phyloP scores from a whole-genome alignment of 2,113 vertebrate species.

The Taxidea taxus region DNA sequence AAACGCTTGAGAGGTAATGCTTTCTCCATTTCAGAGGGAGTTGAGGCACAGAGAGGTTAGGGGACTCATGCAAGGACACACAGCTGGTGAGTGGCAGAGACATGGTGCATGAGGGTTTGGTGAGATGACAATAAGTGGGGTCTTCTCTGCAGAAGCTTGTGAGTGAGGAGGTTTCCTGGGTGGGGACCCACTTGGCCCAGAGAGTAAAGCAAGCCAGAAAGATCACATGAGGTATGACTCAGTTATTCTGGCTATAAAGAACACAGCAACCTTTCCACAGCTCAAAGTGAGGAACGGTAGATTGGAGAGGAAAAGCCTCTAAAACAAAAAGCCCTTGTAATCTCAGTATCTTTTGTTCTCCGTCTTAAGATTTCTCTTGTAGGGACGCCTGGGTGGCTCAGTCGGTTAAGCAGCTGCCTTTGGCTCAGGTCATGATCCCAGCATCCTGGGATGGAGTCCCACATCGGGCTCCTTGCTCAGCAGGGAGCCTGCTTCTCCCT shows the following conservation, averaged over 20 bases:
- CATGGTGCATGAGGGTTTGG: background rate
- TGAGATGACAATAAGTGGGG: background rate
- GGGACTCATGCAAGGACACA: background rate
- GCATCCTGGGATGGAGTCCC: too few relatives aligned
- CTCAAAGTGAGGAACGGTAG: background rate
- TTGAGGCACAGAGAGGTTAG: background rate
- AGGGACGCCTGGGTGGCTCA: too few relatives aligned
- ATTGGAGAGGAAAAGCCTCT: background rate
- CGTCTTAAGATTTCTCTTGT: background rate
- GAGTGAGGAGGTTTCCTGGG: conserved; percentile 83
- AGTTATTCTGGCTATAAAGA: background rate
- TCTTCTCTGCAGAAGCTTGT: conserved; percentile 72
- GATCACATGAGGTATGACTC: conserved; percentile 62
- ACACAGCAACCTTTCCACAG: background rate
- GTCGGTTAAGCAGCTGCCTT: too few relatives aligned
- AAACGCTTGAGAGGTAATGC: background rate
- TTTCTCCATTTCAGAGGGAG: background rate
- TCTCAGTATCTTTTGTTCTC: background rate
- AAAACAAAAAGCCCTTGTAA: background rate
- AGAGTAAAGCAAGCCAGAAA: conserved; percentile 85
- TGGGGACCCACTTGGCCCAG: conserved; percentile 87
- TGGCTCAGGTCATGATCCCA: too few relatives aligned
- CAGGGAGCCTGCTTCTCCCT: too few relatives aligned
- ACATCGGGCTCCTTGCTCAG: too few relatives aligned
- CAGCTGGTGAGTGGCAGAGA: background rate